phyloP scores from a whole-genome alignment of 2,113 vertebrate genomes.

The Colistium nudipinnis region DNA sequence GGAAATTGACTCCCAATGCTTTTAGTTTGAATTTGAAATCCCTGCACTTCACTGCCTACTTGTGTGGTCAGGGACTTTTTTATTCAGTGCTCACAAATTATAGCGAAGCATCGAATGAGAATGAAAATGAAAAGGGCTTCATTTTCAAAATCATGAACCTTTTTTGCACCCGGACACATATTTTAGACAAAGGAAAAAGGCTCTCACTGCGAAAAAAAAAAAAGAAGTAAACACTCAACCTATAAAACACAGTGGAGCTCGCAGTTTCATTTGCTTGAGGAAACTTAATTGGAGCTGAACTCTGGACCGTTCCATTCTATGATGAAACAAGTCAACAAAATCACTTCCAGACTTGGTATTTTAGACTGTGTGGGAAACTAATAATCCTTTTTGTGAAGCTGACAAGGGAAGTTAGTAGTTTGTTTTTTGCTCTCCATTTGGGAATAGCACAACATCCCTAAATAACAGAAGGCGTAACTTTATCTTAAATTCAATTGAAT shows the following conservation, averaged over 20 bases:
- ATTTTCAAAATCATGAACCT: too few relatives aligned
- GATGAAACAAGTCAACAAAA: constrained; percentile 22
- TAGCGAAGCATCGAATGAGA: not conserved
- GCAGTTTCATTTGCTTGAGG: constrained; percentile 3
- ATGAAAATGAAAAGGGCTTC: too few relatives aligned
- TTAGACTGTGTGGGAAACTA: constrained; percentile 20
- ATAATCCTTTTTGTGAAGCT: not conserved
- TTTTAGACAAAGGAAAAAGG: not conserved
- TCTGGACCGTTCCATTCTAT: not conserved
- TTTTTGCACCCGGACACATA: too few relatives aligned
- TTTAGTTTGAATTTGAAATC: not conserved
- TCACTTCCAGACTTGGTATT: constrained; percentile 20
- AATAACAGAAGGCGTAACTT: too few relatives aligned
- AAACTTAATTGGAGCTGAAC: not conserved
- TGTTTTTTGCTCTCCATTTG: constrained; percentile 15
- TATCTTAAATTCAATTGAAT: too few relatives aligned
- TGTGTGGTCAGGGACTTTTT: not conserved
- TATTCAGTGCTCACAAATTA: not conserved
- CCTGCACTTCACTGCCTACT: not conserved
- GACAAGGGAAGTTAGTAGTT: not conserved
- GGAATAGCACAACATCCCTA: not conserved
- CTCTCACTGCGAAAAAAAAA: not conserved
- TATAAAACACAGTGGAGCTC: not conserved
- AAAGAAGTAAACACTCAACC: not conserved
- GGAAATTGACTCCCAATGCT: constrained; percentile 1